Percentiles rank a stretch among this genome's conserved stretches.
These are phyloP conservation scores for Caenorhabditis plicata DNA, from an alignment of 2,888 invertebrate species.

Conservation along the genomic window DNA sequence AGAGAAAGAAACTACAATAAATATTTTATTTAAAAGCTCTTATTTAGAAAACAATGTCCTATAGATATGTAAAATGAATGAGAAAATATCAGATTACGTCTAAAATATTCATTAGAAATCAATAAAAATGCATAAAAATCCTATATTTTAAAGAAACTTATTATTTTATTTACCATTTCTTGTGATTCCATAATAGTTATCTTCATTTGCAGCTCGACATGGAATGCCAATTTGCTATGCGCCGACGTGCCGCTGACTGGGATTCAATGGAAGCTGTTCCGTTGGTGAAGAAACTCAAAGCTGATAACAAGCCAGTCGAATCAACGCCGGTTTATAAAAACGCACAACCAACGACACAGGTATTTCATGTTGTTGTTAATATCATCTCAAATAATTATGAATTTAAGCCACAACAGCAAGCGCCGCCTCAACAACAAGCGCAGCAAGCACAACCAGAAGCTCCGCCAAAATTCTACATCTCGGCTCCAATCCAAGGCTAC, in stretches of 20 bases:
- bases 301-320: conserved; percentile 3
- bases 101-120: too few species aligned
- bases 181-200: too few species aligned
- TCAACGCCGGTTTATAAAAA: not conserved
- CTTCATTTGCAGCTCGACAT: too few species aligned
- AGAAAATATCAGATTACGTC: too few species aligned
- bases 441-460: not conserved
- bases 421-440: not conserved
- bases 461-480: conserved; percentile 28
- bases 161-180: too few species aligned
- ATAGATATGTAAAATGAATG: too few species aligned
- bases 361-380: not conserved
- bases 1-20: too few species aligned
- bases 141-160: too few species aligned
- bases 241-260: conserved; percentile 20
- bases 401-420: conserved; percentile 8
- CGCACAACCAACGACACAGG: not conserved
- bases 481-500: conserved; percentile 28
- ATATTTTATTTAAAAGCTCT: too few species aligned
- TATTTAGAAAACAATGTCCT: too few species aligned
- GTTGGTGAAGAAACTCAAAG: conserved; percentile 19
- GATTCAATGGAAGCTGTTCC: conserved; percentile 28
- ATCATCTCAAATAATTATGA: conserved; percentile 1
- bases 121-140: too few species aligned
- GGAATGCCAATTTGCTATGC: too few species aligned